phyloP scores from a whole-genome alignment of 2,797 vertebrate genomes.

The Channallabes apus region DNA sequence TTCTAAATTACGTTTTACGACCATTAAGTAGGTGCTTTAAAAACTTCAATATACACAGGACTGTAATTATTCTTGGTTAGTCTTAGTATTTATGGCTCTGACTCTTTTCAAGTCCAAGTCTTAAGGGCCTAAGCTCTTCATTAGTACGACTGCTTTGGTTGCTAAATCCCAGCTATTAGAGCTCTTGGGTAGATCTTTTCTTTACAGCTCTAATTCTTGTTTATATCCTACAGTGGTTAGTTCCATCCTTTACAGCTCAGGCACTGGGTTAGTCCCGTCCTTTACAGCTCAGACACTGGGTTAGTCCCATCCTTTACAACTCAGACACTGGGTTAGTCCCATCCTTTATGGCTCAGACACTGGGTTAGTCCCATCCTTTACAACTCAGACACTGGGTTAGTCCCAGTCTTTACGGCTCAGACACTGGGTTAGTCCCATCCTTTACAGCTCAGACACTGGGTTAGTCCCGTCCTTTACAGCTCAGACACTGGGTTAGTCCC shows the following conservation, averaged over 20 bases:
- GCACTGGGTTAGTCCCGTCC: background rate
- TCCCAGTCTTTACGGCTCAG: no score
- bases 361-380: no score
- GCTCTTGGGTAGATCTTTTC: background rate
- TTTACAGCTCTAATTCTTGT: background rate
- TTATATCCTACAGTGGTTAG: background rate
- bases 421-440: no score
- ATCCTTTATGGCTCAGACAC: no score
- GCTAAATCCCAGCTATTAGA: background rate
- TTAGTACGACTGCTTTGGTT: background rate
- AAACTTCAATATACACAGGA: background rate
- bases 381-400: no score
- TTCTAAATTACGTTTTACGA: background rate
- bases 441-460: no score
- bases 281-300: no score
- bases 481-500: no score
- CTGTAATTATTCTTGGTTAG: constrained; percentile 4
- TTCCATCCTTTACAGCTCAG: background rate
- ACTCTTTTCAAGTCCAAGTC: background rate
- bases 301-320: no score
- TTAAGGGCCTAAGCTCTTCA: background rate
- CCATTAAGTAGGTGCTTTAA: background rate
- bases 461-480: no score
- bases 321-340: no score
- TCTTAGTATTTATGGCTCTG: background rate